Evolutionary conservation across 1,140 invertebrate species (phyloP).

Genomic region (Cheumatopsyche charites): DNA sequence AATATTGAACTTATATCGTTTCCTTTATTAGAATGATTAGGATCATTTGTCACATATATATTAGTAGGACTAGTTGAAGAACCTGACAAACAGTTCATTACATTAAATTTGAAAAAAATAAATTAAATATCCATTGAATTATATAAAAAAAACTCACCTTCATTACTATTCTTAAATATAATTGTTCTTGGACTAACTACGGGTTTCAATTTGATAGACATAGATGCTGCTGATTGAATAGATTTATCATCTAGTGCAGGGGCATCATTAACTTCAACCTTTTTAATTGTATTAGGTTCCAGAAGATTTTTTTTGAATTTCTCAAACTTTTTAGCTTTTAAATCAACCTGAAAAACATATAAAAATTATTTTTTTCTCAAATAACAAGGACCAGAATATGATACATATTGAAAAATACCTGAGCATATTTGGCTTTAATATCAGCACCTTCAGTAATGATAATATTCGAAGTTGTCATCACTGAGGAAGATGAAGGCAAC

Average conservation of each 20-base stretch:
- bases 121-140: not conserved
- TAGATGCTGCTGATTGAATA: not conserved
- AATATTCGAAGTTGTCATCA: not conserved
- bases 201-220: not conserved
- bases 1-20: too few species aligned
- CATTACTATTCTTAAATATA: not conserved
- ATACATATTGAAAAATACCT: slow-evolving; percentile 24
- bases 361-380: not conserved
- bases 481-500: slow-evolving; percentile 1
- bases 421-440: slow-evolving; percentile 32
- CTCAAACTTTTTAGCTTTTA: slow-evolving; percentile 23
- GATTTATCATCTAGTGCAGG: too few species aligned
- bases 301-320: slow-evolving; percentile 3
- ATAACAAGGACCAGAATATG: not conserved
- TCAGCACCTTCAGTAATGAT: slow-evolving; percentile 7
- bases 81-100: too few species aligned
- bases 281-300: not conserved
- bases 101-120: too few species aligned
- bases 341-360: slow-evolving; percentile 20
- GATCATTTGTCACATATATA: not conserved
- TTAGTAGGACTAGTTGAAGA: not conserved
- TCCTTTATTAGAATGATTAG: not conserved
- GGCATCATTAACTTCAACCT: not conserved
- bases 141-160: not conserved
- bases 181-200: slow-evolving; percentile 26